Conservation (phyloP, 2,113 vertebrate species). For the Urocynchramus pylzowi region DNA sequence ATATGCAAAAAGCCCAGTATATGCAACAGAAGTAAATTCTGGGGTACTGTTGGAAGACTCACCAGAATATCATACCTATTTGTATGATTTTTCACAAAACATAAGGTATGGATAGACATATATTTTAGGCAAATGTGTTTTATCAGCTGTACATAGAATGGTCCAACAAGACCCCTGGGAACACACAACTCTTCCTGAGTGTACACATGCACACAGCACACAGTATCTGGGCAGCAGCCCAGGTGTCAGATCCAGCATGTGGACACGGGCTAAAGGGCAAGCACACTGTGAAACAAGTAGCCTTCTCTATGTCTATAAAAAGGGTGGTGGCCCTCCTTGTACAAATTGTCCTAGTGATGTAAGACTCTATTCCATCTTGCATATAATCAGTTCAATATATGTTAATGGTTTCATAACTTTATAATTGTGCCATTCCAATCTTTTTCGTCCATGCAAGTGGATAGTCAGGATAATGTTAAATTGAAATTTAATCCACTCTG, state of each 20-base stretch:
- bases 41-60: neutral
- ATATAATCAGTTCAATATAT: neutral
- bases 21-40: neutral
- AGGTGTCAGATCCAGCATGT: neutral
- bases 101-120: neutral
- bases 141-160: neutral
- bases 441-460: neutral
- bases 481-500: neutral
- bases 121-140: neutral
- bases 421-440: neutral
- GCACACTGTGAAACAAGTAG: neutral
- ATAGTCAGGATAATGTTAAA: neutral
- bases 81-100: neutral
- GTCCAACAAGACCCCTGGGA: neutral
- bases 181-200: neutral
- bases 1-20: neutral
- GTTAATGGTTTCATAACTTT: neutral
- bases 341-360: neutral
- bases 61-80: neutral
- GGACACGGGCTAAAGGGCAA: neutral
- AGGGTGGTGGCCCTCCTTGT: neutral
- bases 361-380: neutral
- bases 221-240: neutral
- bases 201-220: neutral
- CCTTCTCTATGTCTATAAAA: neutral